Evolutionary conservation across 1,140 invertebrate species (phyloP).

Genomic region (Brachionus paranguensis): DNA sequence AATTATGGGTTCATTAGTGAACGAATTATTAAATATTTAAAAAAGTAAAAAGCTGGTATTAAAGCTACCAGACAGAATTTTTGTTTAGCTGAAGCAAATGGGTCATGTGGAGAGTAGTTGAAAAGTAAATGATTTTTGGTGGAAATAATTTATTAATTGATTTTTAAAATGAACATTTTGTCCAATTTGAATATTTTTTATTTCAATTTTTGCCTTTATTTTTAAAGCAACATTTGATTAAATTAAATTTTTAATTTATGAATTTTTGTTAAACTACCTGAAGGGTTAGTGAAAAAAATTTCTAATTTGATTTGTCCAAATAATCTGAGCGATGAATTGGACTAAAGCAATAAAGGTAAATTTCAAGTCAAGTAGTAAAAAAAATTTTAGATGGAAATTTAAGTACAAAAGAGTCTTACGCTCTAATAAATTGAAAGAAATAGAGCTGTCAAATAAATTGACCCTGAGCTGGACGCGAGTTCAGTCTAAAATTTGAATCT

Average conservation of each 20-base stretch:
- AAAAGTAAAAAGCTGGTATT: not conserved
- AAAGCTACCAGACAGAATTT: not conserved
- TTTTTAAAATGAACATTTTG: too few relatives aligned
- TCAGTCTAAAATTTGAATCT: not conserved
- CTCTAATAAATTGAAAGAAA: not conserved
- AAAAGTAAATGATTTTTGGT: not conserved
- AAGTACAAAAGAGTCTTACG: not conserved
- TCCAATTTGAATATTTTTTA: too few relatives aligned
- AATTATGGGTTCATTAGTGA: not conserved
- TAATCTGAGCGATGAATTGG: not conserved
- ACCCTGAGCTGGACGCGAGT: not conserved
- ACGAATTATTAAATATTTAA: not conserved
- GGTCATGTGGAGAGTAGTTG: not conserved
- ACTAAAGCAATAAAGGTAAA: not conserved
- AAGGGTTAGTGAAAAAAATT: not conserved
- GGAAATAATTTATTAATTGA: not conserved
- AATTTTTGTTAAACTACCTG: too few relatives aligned
- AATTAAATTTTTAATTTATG: too few relatives aligned
- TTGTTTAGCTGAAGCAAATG: not conserved
- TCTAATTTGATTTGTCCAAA: not conserved
- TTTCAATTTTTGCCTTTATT: too few relatives aligned
- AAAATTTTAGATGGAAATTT: not conserved
- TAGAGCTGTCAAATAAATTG: not conserved
- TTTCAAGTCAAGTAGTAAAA: not conserved
- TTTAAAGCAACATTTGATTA: too few relatives aligned